Base-by-base conservation (phyloP, 2,113 vertebrate species). In the Eolophus roseicapilla region DNA sequence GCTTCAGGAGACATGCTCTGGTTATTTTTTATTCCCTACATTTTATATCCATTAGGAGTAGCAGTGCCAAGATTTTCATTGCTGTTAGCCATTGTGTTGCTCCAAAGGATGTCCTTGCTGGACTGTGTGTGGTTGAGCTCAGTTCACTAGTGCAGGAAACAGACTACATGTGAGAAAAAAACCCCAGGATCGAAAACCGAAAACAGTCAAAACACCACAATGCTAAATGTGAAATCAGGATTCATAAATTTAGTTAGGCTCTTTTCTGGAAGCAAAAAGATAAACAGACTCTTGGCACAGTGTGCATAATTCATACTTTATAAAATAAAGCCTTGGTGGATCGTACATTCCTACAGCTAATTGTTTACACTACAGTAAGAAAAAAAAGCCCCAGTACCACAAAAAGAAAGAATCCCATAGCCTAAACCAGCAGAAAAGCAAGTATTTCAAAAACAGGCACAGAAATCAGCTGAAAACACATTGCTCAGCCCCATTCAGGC, bases 121-220 rank as follows among this genome's bases (percentile, higher is more conserved):
- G 21, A 17, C n/a, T 37, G 21, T 24, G 49, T 49, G 41, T 23
- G 39, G 75, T 1, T 29, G 33, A 57, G 52, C 52, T 44, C 55
- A 8, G 75, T n/a, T 86, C 3, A 5, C 29, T 44, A 24, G 20
- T 17, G 50, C 53, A 87, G 59, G 27, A 69, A 79, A 44, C 31
- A 77, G 63, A 31, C 33, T 69, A 47, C 52, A 35, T 17, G 18
- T 24, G 11, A 65, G 53, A 70, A 67, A 33, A n/a, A 5, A 44
- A 11, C 0, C 2, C 3, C 23, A 74, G 46, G 7, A 73, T 19
- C 13, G 50, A 67, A 87, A 50, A 5, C 3, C 1, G 16, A 13
- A 43, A 37, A 71, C 3, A 83, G 57, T 60, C 39, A 90, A 47
- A 88, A 64, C 64, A 90, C 24, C 68, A 43, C 33, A 55, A 17